A percentile compares a stretch with the other conserved stretches of the same genome.
These are phyloP conservation scores for Leucoraja erinaceus DNA, from an alignment of 2,113 vertebrate species.

Conservation along the genomic window DNA sequence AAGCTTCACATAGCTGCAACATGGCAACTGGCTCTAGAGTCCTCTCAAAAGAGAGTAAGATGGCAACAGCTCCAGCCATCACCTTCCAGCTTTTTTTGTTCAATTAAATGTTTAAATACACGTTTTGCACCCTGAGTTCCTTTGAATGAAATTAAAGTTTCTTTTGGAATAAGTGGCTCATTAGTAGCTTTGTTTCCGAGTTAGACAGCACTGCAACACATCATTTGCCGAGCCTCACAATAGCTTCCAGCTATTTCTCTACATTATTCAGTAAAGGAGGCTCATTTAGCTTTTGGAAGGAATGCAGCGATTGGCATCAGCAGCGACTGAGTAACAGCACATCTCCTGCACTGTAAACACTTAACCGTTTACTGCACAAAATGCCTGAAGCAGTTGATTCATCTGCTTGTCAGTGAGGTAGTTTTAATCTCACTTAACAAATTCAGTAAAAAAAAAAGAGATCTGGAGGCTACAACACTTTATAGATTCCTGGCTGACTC, in stretches of 20 bases:
- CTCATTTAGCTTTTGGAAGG: background rate
- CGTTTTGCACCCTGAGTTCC: background rate
- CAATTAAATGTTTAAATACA: constrained; percentile 17
- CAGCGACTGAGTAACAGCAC: background rate
- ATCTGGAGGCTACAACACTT: constrained; percentile 10
- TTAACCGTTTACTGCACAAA: constrained; percentile 25
- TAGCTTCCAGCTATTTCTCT: constrained; percentile 20
- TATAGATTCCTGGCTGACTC: constrained; percentile 1
- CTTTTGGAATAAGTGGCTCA: constrained; percentile 32
- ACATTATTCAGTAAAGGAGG: background rate
- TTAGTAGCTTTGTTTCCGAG: constrained; percentile 17
- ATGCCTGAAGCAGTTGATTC: constrained; percentile 11
- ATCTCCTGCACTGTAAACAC: background rate
- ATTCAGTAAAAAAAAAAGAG: background rate
- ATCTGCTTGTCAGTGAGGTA: background rate
- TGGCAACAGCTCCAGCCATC: background rate
- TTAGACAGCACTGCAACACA: background rate
- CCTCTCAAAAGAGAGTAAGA: background rate
- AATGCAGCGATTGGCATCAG: background rate
- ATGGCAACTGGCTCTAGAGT: background rate
- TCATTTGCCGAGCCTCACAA: constrained; percentile 31
- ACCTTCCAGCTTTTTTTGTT: background rate
- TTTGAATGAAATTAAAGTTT: constrained; percentile 22
- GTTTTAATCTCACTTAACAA: constrained; percentile 24
- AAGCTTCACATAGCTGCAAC: background rate